phyloP scores from a whole-genome alignment of 1,140 invertebrate species.

The Hypsibius dujardini region DNA sequence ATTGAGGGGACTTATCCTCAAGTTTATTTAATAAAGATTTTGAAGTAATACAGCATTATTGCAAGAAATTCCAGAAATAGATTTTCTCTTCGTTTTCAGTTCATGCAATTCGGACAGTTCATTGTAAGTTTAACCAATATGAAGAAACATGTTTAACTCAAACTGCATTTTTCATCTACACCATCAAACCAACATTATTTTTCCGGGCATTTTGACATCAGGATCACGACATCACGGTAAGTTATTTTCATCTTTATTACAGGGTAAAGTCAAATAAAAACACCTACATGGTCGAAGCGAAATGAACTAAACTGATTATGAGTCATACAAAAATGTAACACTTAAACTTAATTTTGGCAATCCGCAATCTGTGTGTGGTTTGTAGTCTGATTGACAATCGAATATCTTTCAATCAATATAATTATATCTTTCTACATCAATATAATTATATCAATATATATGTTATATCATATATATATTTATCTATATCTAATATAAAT shows the following conservation, averaged over 20 bases:
- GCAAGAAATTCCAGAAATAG: background rate
- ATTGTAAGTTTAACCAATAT: conserved; percentile 8
- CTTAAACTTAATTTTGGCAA: too few relatives aligned
- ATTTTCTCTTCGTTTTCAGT: conserved; percentile 1
- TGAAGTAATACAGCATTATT: too few relatives aligned
- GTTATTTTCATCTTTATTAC: background rate
- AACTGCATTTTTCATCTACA: background rate
- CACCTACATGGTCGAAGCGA: background rate
- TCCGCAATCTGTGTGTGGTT: too few relatives aligned
- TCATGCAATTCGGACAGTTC: conserved; percentile 17
- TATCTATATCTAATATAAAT: background rate
- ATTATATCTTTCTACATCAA: too few relatives aligned
- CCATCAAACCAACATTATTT: background rate
- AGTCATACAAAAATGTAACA: too few relatives aligned
- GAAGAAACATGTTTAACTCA: background rate
- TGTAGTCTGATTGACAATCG: too few relatives aligned
- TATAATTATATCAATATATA: too few relatives aligned
- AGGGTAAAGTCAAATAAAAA: background rate
- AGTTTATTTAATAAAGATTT: too few relatives aligned
- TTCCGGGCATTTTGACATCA: background rate
- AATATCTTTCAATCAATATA: too few relatives aligned
- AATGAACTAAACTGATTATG: background rate
- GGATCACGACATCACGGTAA: conserved; percentile 14
- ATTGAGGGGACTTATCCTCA: too few relatives aligned
- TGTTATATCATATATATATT: too few relatives aligned